Percentiles rank a stretch among this genome's conserved stretches.
Evolutionary conservation across 2,113 vertebrate genomes (phyloP).

Genomic region (Copsychus sechellarum): DNA sequence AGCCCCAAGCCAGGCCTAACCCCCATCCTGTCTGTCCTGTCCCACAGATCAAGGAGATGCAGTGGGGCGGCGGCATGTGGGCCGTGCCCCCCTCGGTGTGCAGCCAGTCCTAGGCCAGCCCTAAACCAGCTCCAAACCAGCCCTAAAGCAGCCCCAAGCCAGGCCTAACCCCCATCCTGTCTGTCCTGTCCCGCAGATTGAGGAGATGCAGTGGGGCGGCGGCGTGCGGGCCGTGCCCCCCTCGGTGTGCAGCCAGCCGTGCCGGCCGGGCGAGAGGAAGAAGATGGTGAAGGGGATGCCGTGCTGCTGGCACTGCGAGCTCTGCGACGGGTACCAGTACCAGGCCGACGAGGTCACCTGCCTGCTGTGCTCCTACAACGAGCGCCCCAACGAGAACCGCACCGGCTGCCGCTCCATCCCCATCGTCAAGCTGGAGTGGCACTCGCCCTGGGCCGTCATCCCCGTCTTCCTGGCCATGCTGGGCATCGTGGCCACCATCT

Average conservation of each 20-base stretch:
- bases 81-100: constrained; percentile 77
- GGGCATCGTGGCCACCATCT: constrained; percentile 91
- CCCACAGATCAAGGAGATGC: constrained; percentile 88
- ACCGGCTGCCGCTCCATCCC: constrained; percentile 89
- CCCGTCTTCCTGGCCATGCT: constrained; percentile 93
- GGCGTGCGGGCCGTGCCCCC: constrained; percentile 79
- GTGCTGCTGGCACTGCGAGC: constrained; percentile 96
- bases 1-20: not conserved
- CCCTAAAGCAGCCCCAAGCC: not conserved
- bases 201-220: constrained; percentile 92
- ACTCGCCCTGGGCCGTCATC: constrained; percentile 92
- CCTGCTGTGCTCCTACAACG: constrained; percentile 88
- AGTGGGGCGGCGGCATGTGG: constrained; percentile 84
- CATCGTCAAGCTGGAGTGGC: constrained; percentile 92
- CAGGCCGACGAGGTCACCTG: constrained; percentile 89
- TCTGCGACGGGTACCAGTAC: constrained; percentile 92
- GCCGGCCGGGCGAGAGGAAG: constrained; percentile 87
- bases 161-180: not conserved
- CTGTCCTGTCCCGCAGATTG: constrained; percentile 70
- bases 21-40: not conserved
- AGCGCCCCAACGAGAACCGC: constrained; percentile 88
- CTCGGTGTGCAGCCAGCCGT: constrained; percentile 90
- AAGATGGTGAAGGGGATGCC: constrained; percentile 92
- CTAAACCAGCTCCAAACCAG: too few relatives aligned
- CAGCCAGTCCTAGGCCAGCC: not conserved